Percentiles rank a stretch among this genome's conserved stretches.
These are phyloP conservation scores for Drosophila bocqueti DNA, from an alignment of 1,140 invertebrate species.

Conservation along the genomic window DNA sequence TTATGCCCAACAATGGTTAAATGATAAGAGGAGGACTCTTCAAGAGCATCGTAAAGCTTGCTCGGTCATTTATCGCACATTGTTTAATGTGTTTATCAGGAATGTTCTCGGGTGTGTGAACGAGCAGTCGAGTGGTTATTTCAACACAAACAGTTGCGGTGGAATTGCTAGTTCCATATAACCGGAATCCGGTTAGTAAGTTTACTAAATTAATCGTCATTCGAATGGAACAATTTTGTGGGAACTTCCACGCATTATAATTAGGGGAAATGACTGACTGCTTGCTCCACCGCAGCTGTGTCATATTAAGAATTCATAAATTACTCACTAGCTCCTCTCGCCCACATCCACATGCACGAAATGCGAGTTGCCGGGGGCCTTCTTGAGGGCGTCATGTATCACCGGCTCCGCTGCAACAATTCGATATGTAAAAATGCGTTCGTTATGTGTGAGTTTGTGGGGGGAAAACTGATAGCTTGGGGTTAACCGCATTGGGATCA, in stretches of 20 bases:
- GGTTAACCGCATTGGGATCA: slow-evolving; percentile 20
- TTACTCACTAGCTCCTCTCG: slow-evolving; percentile 86
- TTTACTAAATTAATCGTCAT: not conserved
- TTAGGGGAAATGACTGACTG: not conserved
- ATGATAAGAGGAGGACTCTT: slow-evolving; percentile 15
- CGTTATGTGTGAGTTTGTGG: not conserved
- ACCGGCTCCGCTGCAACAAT: slow-evolving; percentile 87
- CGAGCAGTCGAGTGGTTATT: slow-evolving; percentile 26
- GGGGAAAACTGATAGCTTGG: slow-evolving; percentile 12
- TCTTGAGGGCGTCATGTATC: slow-evolving; percentile 87
- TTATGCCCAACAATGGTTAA: slow-evolving; percentile 22
- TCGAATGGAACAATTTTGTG: not conserved
- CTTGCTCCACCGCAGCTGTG: slow-evolving; percentile 7
- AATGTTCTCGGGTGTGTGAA: slow-evolving; percentile 46
- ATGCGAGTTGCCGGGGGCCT: slow-evolving; percentile 86
- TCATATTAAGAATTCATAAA: not conserved
- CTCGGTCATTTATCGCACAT: slow-evolving; percentile 19
- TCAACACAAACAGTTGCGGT: slow-evolving; percentile 34
- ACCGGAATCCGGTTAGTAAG: not conserved
- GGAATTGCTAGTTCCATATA: slow-evolving; percentile 1
- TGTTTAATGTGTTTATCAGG: slow-evolving; percentile 41
- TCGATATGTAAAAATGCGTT: not conserved
- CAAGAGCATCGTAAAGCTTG: slow-evolving; percentile 29
- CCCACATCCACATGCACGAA: slow-evolving; percentile 91
- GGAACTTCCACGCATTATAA: no score